Evolutionary conservation across 92 coral and sea anemone genomes (phyloP).

Genomic region (Heliopora coerulea): DNA sequence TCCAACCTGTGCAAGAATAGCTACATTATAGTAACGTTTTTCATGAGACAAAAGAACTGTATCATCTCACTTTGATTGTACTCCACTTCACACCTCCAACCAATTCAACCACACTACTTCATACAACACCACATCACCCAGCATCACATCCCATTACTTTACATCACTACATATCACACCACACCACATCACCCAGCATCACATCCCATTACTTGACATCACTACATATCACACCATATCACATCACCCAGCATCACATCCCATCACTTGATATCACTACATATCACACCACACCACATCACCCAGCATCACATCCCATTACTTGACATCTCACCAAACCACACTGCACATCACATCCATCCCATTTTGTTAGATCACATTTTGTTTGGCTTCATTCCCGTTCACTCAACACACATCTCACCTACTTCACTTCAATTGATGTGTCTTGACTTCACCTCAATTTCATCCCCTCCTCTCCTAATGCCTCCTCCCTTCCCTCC

Average conservation of each 20-base stretch:
- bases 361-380: too few species aligned
- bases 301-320: background rate
- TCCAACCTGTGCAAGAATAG: slow-evolving; percentile 59
- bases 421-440: too few species aligned
- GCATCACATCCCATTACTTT: background rate
- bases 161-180: background rate
- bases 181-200: background rate
- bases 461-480: too few species aligned
- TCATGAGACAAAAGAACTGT: too few species aligned
- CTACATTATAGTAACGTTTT: too few species aligned
- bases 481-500: too few species aligned
- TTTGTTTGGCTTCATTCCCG: too few species aligned
- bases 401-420: too few species aligned
- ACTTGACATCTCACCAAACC: background rate
- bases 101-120: too few species aligned
- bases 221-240: background rate
- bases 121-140: background rate
- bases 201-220: background rate
- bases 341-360: background rate
- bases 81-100: background rate
- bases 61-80: background rate
- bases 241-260: background rate
- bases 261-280: background rate
- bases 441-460: too few species aligned
- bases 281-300: background rate